phyloP scores from a whole-genome alignment of 1,140 invertebrate species.

The Charaxes varanes region DNA sequence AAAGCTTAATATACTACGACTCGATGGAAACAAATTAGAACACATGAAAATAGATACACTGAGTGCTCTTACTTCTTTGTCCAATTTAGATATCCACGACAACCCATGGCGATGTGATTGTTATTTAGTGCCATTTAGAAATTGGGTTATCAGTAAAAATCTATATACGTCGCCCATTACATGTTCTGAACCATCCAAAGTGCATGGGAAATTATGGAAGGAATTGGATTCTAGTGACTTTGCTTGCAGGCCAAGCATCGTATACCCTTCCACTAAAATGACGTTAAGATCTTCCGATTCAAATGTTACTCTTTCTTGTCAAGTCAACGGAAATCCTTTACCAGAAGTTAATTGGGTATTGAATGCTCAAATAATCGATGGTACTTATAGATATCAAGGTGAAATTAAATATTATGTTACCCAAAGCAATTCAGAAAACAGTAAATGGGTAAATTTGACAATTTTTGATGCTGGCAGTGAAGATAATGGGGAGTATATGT shows the following conservation, averaged over 20 bases:
- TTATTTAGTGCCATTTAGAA: constrained; percentile 83
- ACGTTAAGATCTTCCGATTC: constrained; percentile 77
- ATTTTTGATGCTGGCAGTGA: constrained; percentile 80
- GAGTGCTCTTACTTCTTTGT: constrained; percentile 77
- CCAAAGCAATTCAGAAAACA: constrained; percentile 48
- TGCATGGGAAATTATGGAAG: constrained; percentile 82
- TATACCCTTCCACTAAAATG: constrained; percentile 70
- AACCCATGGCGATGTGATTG: constrained; percentile 95
- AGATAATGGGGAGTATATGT: constrained; percentile 92
- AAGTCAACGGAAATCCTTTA: constrained; percentile 83
- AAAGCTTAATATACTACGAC: constrained; percentile 78
- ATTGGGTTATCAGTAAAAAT: constrained; percentile 83
- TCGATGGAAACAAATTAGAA: constrained; percentile 83
- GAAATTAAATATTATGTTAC: constrained; percentile 53
- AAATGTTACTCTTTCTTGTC: constrained; percentile 85
- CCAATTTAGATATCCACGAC: constrained; percentile 83
- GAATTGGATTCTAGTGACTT: constrained; percentile 83
- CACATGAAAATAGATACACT: constrained; percentile 77
- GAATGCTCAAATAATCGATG: constrained; percentile 77
- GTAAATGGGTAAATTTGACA: constrained; percentile 85
- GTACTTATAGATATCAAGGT: constrained; percentile 74
- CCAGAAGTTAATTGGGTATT: constrained; percentile 86
- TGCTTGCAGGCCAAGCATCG: constrained; percentile 87
- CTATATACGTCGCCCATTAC: constrained; percentile 82
- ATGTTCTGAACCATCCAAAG: constrained; percentile 80